Evolutionary conservation across 2,113 vertebrate species (phyloP), one percentile per base, ranked within the genome.

Genomic region (Osmerus mordax): DNA sequence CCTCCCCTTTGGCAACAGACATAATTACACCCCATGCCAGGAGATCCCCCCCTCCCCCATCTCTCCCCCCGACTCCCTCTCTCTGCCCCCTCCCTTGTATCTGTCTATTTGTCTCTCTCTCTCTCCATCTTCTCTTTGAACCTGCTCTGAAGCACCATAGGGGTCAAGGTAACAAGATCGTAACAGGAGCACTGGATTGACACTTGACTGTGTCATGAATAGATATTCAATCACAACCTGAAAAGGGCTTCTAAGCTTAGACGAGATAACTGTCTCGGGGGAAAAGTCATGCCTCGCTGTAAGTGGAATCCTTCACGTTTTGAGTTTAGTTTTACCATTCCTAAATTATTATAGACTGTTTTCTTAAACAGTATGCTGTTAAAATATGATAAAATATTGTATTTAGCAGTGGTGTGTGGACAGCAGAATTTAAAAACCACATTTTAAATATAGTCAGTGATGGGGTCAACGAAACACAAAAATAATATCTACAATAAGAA

Each of bases 1-100:
- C 47, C 23, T 55, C 55, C 66, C 65, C 70, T 56, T 58, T 59
- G 72, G 75, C 72, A 72, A 71, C 68, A 74, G 72, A 77, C 69
- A 67, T 70, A 79, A 77, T 81, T 72, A 81, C 62, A 52, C 74
- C 68, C 65, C 71, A 65, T 72, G 73, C 68, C 16, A 58, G 16
- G 66, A 60, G 47, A 15, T 60, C 60, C 69, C 28, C 19, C 53
- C 54, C 21, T 11, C 25, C 15, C 63, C 65, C 3, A 8, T 41
- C 28, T 69, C 52, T 19, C 62, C 6, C 59, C 58, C 32, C 16
- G 61, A 16, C 25, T 14, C 41, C 8, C 56, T 36, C 52, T 29
- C 74, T 21, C 69, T 18, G 18, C 21, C 65, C 67, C n/a, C 1
- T 3, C n/a, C 55, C 8, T 19, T 15, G 64, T 65, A 15, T 61